Evolutionary conservation across 2,113 vertebrate species (phyloP), one percentile per base, ranked within the genome.

Genomic region (Varanus salvator): DNA sequence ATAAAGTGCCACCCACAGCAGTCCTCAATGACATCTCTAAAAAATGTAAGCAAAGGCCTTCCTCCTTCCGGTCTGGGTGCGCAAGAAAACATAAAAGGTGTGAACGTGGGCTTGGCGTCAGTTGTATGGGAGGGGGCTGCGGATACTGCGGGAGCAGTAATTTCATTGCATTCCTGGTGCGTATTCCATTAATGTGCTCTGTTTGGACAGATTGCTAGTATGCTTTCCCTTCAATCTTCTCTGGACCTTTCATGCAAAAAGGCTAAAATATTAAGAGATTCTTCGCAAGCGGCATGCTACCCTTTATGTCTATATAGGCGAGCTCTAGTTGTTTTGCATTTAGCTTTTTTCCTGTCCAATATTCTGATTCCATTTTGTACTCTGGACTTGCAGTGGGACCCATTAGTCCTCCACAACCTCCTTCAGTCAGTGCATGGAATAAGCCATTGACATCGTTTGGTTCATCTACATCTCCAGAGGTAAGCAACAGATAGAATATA

Each of bases 351-450:
- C 48, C 57, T 78, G 11, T 50, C n/a, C 38, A 12, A 25, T 84
- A n/a, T 72, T 74, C 92, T 54, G 75, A 89, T 17, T 84, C 44
- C 72, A 2, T 17, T 78, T 48, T 74, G 44, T 91, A 31, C 86
- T 90, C 54, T 95, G 92, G 14, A 84, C 92, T 96, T 92, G 91
- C 93, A 99, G 99, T 99, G 95, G 99, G 98, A 96, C 98, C 98
- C 85, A 99, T 99, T 95, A 99, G 98, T 95, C 98, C 99, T 88
- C 99, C 98, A 38, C 99, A 99, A 94, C 98, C 99, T 57, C 98
- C 99, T 71, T 98, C 99, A n/a, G 98, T 99, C 93, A 99, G 99
- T 96, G 99, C 99, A 72, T 99, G 99, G 99, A 99, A 99, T 97
- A 99, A 99, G 93, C 99, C 99, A 91, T 97, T 99, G 91, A 99